Conservation (phyloP, 2,797 vertebrate species). For the Tauraco hartlaubi region DNA sequence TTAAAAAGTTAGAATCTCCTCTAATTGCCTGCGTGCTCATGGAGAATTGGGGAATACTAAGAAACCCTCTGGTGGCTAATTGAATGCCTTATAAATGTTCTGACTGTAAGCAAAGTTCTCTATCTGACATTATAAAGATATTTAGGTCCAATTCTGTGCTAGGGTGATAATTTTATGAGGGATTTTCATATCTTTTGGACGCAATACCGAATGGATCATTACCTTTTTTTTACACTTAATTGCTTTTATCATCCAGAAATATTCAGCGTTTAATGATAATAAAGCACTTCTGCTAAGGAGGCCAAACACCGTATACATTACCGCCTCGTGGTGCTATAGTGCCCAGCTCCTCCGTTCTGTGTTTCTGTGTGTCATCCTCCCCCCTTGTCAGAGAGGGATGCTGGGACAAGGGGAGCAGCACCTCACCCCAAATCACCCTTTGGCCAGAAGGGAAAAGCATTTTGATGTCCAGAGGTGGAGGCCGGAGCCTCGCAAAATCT, state of each 20-base stretch:
- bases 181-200: conserved; percentile 48
- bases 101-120: conserved; percentile 45
- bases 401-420: neutral
- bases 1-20: conserved; percentile 27
- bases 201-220: conserved; percentile 55
- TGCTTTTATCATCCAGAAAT: conserved; percentile 62
- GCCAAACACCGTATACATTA: neutral
- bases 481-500: neutral
- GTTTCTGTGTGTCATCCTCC: neutral
- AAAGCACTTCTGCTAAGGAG: conserved; percentile 29
- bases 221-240: conserved; percentile 60
- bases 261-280: conserved; percentile 31
- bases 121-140: conserved; percentile 53
- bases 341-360: accelerated
- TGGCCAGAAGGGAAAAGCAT: neutral
- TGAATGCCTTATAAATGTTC: conserved; percentile 26
- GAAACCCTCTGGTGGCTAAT: conserved; percentile 9
- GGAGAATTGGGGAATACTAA: conserved; percentile 8
- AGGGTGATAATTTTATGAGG: conserved; percentile 51
- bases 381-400: neutral
- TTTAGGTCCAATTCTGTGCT: conserved; percentile 36
- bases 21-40: conserved; percentile 3
- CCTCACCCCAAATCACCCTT: neutral
- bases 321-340: neutral
- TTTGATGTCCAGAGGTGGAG: neutral